A percentile compares a stretch with the other conserved stretches of the same genome.
Evolutionary conservation across 2,797 vertebrate species (phyloP).

Genomic region (Lindbergichthys nudifrons): DNA sequence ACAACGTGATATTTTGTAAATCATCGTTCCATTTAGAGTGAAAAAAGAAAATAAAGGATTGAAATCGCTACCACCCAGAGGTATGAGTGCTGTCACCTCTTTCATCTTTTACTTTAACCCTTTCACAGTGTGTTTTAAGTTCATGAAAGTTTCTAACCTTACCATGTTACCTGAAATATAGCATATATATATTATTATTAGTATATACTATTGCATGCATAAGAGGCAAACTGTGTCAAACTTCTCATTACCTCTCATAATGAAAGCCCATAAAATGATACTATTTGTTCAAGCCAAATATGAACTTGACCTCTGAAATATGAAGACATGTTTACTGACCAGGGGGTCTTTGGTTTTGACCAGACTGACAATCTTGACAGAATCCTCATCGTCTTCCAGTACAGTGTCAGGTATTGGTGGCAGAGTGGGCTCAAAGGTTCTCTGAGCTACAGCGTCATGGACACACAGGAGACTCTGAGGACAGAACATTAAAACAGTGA

Average conservation of each 20-base stretch:
- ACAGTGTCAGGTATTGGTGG: constrained; percentile 88
- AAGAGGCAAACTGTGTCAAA: background rate
- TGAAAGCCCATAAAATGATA: background rate
- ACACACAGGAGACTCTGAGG: constrained; percentile 90
- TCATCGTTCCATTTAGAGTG: no score
- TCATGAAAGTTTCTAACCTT: no score
- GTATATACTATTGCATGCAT: background rate
- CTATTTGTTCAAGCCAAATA: background rate
- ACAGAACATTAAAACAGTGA: constrained; percentile 26
- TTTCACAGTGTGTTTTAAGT: no score
- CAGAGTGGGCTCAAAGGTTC: constrained; percentile 89
- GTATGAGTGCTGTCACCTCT: no score
- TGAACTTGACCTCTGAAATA: constrained; percentile 3
- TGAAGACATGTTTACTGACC: constrained; percentile 80
- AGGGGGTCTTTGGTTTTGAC: constrained; percentile 94
- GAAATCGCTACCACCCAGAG: no score
- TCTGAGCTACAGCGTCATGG: constrained; percentile 92
- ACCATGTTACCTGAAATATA: no score
- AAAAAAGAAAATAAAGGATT: no score
- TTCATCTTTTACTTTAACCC: no score
- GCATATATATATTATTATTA: no score
- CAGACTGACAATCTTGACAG: constrained; percentile 94
- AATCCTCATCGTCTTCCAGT: constrained; percentile 91
- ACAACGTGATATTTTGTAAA: no score
- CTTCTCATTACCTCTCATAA: constrained; percentile 4